Base-by-base conservation (phyloP, 2,888 invertebrate species). In the Papilio demoleus region DNA sequence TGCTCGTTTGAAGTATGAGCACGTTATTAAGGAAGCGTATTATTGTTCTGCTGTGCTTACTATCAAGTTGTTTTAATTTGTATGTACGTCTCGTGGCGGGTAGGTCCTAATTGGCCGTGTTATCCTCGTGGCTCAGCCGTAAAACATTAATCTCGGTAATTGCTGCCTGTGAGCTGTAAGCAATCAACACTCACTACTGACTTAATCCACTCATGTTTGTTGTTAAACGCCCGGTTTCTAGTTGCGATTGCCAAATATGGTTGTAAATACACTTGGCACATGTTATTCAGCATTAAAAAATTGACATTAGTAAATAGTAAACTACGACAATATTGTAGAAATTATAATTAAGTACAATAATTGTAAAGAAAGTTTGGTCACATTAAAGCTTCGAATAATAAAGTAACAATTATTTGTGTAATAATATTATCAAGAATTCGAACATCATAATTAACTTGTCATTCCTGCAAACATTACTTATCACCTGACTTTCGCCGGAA, bases 91-190 rank as follows among this genome's bases (percentile, higher is more conserved):
- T 78, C 73, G 78, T 76, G 75, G 71, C 75, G 76, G 79, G 76
- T 68, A 69, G 50, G 79, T 75, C 75, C 76, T 82, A 82, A 84
- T 83, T 79, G 82, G 75, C 79, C 80, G 82, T 82, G 82, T 83
- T 82, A 79, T 81, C 75, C 79, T 81, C 78, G 76, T 77, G 74
- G 71, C 72, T 70, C 53, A 70, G 67, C 70, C 68, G 72, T 77
- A 74, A 53, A 74, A 74, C 74, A 72, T 74, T 72, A 73, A 76
- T 75, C 74, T 65, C 58, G 58, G 70, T 71, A 70, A 70, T 71
- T 71, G 62, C 56, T 74, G 58, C 58, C 45, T 24, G 61, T 36
- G 17, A 67, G 31, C 36, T 40, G 42, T 45, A 67, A 40, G 65
- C 34, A 65, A 50, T 63, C 34, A 50, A 50, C 50, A 50, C 66